These are phyloP conservation scores for Rachycentron canadum DNA, from an alignment of 2,797 vertebrate species.

Conservation along the genomic window DNA sequence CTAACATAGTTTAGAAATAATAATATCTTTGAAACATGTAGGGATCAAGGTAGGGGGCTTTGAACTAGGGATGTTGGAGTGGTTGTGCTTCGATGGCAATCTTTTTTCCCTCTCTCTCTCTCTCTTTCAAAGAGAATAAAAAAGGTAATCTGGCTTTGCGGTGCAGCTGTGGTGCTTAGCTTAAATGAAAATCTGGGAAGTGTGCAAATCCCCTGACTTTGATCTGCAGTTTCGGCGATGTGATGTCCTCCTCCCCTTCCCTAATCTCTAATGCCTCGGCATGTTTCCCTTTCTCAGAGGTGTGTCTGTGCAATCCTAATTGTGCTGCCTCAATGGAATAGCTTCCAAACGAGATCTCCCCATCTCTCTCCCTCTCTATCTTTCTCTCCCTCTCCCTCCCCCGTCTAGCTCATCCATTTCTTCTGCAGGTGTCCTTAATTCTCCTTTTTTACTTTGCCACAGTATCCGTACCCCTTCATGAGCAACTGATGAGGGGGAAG, in stretches of 20 bases:
- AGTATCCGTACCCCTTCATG: constrained; percentile 36
- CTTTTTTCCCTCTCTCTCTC: constrained; percentile 36
- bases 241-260: constrained; percentile 69
- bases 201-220: constrained; percentile 78
- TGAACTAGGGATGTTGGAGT: constrained; percentile 51
- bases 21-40: constrained; percentile 42
- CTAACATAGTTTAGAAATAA: constrained; percentile 49
- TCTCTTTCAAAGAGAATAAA: constrained; percentile 67
- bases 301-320: constrained; percentile 71
- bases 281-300: constrained; percentile 70
- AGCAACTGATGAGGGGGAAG: constrained; percentile 51
- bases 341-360: constrained; percentile 51
- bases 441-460: constrained; percentile 44
- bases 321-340: constrained; percentile 64
- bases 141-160: constrained; percentile 76
- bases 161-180: constrained; percentile 65
- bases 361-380: constrained; percentile 21
- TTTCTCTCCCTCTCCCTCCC: not conserved
- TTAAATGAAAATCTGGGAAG: constrained; percentile 76
- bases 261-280: constrained; percentile 72
- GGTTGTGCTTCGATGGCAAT: constrained; percentile 61
- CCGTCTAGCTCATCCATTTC: constrained; percentile 45
- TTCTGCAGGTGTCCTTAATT: constrained; percentile 70
- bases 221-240: constrained; percentile 71
- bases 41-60: constrained; percentile 54